Evolutionary conservation across 2,888 invertebrate species (phyloP).

Genomic region (Gryllus longicercus): DNA sequence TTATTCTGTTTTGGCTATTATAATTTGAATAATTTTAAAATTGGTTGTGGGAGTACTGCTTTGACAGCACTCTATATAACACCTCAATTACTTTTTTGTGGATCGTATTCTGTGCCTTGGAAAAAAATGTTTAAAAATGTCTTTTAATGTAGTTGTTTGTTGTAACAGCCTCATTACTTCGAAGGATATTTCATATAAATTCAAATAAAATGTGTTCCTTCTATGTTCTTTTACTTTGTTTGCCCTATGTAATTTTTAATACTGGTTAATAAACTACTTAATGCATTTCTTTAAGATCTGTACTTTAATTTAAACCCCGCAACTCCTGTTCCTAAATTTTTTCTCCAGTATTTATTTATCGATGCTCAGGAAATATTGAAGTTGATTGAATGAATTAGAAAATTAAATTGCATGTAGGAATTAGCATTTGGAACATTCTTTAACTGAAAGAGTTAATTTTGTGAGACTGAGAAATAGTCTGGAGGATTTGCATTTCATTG

Average conservation of each 20-base stretch:
- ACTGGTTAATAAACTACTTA: background rate
- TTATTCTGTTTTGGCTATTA: background rate
- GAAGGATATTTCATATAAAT: background rate
- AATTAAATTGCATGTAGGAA: too few species aligned
- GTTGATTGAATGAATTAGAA: too few species aligned
- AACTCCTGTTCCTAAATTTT: too few species aligned
- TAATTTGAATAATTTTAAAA: background rate
- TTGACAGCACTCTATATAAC: background rate
- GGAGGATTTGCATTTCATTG: too few species aligned
- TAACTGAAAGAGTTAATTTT: too few species aligned
- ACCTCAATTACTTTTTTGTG: background rate
- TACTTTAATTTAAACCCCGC: too few species aligned
- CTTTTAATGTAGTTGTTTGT: background rate
- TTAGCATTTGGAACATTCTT: too few species aligned
- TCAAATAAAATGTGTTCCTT: background rate
- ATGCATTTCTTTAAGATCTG: background rate
- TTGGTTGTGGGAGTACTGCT: background rate
- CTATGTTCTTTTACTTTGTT: background rate
- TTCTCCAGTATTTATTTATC: too few species aligned
- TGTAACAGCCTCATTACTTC: background rate
- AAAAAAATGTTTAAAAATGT: background rate
- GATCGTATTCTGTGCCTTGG: conserved; percentile 6
- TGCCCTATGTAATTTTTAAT: background rate
- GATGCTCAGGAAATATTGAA: too few species aligned
- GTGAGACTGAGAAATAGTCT: too few species aligned